Base-by-base conservation (phyloP, 1,140 invertebrate species). In the Battus philenor region DNA sequence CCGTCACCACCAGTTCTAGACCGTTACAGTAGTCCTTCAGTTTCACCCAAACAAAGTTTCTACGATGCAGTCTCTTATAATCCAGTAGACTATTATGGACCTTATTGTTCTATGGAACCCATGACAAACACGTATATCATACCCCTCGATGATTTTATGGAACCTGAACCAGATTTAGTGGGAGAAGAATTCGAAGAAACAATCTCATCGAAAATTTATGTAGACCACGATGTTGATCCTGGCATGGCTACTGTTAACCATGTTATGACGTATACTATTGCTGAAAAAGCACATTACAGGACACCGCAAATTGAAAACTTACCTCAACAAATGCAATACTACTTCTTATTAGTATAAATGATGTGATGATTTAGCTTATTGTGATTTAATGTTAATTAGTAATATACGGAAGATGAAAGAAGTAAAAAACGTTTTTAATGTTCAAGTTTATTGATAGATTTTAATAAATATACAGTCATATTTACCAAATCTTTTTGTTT, bases 261-360 rank as follows among this genome's bases (percentile, higher is more conserved):
- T 13, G 61, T 82, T 0, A 85, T 61, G 54, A 78, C 75, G 0
- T 85, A 85, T 26, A 79, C 81, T 0, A 13, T 85, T 2, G 57
- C 70, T 6, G 81, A 85, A 33, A 79, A 78, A 41, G 54, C 77
- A 0, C 78, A 82, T 24, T 85, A 80, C 24, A 79, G 53, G 47
- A 68, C 60, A 2, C 77, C 78, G 1, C 52, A 74, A 32, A 65
- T 82, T 29, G 78, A 81, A 47, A 68, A 65, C 20, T 34, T 85
- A 7, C 81, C 81, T 2, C 68, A 85, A 39, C 78, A 85, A 50
- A 71, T 85, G 73, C 78, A 85, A 34, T 85, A 85, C 47, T 72
- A 68, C 32, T 85, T 85, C 45, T 65, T 73, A 16, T 49, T 85
- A 41, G 62, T 82, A 50, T 83, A 62, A 71, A 45, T n/a, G n/a